Evolutionary conservation across 2,888 invertebrate species (phyloP).

Genomic region (Himalopsyche kuldschensis): DNA sequence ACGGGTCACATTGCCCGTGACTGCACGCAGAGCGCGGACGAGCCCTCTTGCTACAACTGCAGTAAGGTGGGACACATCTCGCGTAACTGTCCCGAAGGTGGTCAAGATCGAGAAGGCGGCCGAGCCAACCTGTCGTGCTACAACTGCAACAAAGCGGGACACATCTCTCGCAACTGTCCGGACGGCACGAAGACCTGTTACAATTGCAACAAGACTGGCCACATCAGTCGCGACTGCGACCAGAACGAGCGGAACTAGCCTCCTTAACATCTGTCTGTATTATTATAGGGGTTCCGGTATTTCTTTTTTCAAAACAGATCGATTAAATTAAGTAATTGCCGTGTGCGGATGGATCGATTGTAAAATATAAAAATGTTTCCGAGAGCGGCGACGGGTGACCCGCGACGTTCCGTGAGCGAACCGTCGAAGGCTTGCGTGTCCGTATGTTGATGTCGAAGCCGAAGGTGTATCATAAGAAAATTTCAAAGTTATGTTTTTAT

Average conservation of each 20-base stretch:
- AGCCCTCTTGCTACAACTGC: slow-evolving; percentile 93
- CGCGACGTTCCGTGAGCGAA: background rate
- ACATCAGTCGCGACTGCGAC: slow-evolving; percentile 88
- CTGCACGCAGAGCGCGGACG: slow-evolving; percentile 80
- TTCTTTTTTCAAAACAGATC: slow-evolving; percentile 25
- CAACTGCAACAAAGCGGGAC: slow-evolving; percentile 93
- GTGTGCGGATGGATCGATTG: slow-evolving; percentile 40
- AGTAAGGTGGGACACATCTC: slow-evolving; percentile 92
- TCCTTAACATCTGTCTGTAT: slow-evolving; percentile 36
- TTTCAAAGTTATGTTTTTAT: slow-evolving; percentile 50
- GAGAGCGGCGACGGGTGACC: slow-evolving; percentile 48
- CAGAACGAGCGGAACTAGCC: slow-evolving; percentile 71
- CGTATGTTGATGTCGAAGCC: slow-evolving; percentile 12
- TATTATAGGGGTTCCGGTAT: slow-evolving; percentile 36
- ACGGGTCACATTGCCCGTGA: slow-evolving; percentile 93
- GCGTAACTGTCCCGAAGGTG: slow-evolving; percentile 79
- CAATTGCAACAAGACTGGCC: slow-evolving; percentile 88
- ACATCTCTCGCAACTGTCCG: slow-evolving; percentile 73
- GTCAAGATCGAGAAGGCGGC: slow-evolving; percentile 58
- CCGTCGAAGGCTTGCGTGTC: background rate
- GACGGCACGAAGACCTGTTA: slow-evolving; percentile 89
- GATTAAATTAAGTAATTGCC: slow-evolving; percentile 17
- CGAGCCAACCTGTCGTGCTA: slow-evolving; percentile 74
- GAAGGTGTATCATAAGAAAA: slow-evolving; percentile 45
- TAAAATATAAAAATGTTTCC: slow-evolving; percentile 53